phyloP scores from a whole-genome alignment of 1,140 invertebrate species.

The Mycetomoellerius zeteki region DNA sequence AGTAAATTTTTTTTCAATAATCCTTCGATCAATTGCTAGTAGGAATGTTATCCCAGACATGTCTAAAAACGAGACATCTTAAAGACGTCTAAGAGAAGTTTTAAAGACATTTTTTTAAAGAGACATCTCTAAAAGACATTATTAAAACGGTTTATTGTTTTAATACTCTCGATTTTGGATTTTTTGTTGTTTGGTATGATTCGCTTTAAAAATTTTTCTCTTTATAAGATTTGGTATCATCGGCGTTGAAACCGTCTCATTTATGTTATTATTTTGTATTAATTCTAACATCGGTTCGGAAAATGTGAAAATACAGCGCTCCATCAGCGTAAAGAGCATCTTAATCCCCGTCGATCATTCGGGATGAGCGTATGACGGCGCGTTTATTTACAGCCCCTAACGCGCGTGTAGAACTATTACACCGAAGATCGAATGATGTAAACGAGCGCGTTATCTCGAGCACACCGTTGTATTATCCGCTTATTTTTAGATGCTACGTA shows the following conservation, averaged over 20 bases:
- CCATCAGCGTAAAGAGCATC: slow-evolving; percentile 16
- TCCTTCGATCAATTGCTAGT: background rate
- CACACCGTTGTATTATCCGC: background rate
- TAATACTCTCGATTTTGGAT: too few species aligned
- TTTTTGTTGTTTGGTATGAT: background rate
- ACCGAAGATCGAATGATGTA: slow-evolving; percentile 33
- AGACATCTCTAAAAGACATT: too few species aligned
- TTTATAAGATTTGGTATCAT: background rate
- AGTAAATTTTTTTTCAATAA: background rate
- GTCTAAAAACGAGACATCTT: too few species aligned
- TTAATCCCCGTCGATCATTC: slow-evolving; percentile 59
- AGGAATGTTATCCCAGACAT: background rate
- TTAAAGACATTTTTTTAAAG: too few species aligned
- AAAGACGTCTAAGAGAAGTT: too few species aligned
- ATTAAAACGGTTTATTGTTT: too few species aligned
- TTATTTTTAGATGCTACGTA: slow-evolving; percentile 56
- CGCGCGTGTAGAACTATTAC: background rate
- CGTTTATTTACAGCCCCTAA: slow-evolving; percentile 50
- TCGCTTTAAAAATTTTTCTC: background rate
- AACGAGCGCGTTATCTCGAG: slow-evolving; percentile 47
- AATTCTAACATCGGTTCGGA: background rate
- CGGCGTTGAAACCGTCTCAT: background rate
- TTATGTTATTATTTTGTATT: background rate
- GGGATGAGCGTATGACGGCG: slow-evolving; percentile 45
- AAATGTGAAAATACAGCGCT: background rate